phyloP scores from a whole-genome alignment of 35 echinoderm and acorn worm genomes.

The Strongylocentrotus purpuratus region DNA sequence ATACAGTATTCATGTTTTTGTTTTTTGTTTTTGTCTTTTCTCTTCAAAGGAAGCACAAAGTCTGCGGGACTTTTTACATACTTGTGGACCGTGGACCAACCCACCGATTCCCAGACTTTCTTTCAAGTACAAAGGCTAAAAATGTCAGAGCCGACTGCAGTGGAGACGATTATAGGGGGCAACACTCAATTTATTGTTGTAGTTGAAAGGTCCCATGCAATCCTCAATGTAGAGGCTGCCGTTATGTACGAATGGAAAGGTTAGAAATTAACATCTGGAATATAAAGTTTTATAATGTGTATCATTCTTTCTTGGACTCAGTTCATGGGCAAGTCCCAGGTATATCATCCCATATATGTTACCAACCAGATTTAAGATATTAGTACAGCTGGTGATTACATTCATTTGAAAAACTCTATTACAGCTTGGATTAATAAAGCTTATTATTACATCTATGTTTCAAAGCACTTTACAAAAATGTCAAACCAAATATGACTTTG shows the following conservation, averaged over 20 bases:
- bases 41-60: not conserved
- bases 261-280: not conserved
- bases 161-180: not conserved
- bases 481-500: no score
- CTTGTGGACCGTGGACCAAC: not conserved
- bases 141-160: not conserved
- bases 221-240: not conserved
- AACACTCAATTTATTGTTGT: conserved; percentile 34
- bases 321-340: no score
- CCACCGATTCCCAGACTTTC: not conserved
- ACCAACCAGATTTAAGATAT: no score
- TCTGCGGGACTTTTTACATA: not conserved
- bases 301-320: no score
- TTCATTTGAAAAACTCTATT: no score
- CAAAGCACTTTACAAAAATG: no score
- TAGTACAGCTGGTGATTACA: no score
- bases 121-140: not conserved
- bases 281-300: no score
- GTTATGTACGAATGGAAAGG: conserved; percentile 48
- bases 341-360: no score
- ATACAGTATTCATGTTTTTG: no score
- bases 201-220: not conserved
- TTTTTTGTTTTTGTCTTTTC: not conserved
- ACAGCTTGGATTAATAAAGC: no score
- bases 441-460: no score